phyloP scores from a whole-genome alignment of 2,888 invertebrate genomes.

The Ormyrus thymus region DNA sequence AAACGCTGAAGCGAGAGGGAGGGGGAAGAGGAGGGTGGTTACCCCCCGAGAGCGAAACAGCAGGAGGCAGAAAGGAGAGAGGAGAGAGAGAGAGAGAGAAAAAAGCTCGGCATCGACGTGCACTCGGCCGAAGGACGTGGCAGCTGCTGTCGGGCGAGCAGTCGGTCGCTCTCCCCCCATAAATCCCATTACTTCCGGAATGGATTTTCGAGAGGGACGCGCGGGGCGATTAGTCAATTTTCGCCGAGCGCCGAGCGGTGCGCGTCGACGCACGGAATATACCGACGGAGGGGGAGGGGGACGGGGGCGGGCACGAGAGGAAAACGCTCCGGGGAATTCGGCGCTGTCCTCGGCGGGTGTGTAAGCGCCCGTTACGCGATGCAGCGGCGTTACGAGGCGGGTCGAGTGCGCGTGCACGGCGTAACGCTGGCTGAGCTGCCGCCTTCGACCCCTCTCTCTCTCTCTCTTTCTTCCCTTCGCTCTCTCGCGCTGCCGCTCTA shows the following conservation, averaged over 20 bases:
- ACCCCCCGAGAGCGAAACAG: not conserved
- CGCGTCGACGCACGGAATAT: not conserved
- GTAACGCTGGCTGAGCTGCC: too few relatives aligned
- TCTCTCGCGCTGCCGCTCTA: slow-evolving; percentile 19
- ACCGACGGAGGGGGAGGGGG: too few relatives aligned
- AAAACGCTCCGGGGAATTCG: slow-evolving; percentile 29
- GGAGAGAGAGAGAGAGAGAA: not conserved
- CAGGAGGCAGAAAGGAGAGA: not conserved
- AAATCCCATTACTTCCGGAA: slow-evolving; percentile 43
- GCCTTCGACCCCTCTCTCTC: not conserved
- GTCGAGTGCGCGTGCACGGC: not conserved
- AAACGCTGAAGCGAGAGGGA: not conserved
- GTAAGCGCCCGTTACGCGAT: not conserved
- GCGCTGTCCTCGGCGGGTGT: not conserved
- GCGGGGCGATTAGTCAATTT: slow-evolving; percentile 42
- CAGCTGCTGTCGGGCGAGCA: not conserved
- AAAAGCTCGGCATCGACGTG: slow-evolving; percentile 1
- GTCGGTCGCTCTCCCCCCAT: not conserved
- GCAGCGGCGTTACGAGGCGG: not conserved
- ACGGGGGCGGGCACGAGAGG: too few relatives aligned
- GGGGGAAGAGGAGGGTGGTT: not conserved
- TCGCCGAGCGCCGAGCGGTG: not conserved
- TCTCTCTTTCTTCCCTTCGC: slow-evolving; percentile 18
- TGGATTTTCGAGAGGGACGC: slow-evolving; percentile 31
- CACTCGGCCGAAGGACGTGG: not conserved